phyloP scores from a whole-genome alignment of 2,113 vertebrate genomes.

The Cyphomyrus plagiostoma region DNA sequence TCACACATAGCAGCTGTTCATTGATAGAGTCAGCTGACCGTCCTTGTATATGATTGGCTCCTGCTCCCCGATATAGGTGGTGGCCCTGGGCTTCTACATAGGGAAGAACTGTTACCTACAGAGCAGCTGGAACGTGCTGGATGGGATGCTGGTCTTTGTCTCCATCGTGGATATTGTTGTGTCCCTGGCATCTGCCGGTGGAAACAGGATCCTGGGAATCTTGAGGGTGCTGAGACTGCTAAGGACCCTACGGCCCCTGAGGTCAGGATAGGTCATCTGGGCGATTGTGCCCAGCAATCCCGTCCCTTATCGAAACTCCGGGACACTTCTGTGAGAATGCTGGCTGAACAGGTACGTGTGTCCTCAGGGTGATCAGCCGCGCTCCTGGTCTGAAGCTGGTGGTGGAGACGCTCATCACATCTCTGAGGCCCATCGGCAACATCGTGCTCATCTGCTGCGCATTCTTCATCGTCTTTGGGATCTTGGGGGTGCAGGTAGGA shows the following conservation, averaged over 20 bases:
- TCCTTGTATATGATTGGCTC: not conserved
- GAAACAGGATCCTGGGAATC: conserved; percentile 88
- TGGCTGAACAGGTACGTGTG: not conserved
- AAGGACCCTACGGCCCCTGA: conserved; percentile 83
- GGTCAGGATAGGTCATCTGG: conserved; percentile 52
- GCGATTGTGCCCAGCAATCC: not conserved
- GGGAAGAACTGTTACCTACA: conserved; percentile 82
- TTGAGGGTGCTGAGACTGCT: conserved; percentile 87
- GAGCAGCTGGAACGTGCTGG: conserved; percentile 94
- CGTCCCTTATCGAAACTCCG: not conserved
- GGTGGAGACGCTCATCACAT: conserved; percentile 96
- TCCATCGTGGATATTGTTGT: conserved; percentile 92
- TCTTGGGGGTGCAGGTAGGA: conserved; percentile 90
- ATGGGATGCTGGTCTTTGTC: conserved; percentile 90
- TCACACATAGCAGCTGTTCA: not conserved
- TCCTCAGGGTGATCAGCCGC: conserved; percentile 87
- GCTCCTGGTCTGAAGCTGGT: conserved; percentile 93
- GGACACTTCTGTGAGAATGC: not conserved
- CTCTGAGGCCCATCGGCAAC: conserved; percentile 91
- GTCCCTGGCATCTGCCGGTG: conserved; percentile 81
- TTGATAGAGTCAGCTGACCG: not conserved
- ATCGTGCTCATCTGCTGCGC: conserved; percentile 98
- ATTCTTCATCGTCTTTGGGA: conserved; percentile 97
- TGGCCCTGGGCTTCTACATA: conserved; percentile 80
- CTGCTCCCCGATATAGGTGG: conserved; percentile 60